Evolutionary conservation across 2,113 vertebrate genomes (phyloP), one percentile per base, ranked within the genome.

Genomic region (Pelodiscus sinensis): DNA sequence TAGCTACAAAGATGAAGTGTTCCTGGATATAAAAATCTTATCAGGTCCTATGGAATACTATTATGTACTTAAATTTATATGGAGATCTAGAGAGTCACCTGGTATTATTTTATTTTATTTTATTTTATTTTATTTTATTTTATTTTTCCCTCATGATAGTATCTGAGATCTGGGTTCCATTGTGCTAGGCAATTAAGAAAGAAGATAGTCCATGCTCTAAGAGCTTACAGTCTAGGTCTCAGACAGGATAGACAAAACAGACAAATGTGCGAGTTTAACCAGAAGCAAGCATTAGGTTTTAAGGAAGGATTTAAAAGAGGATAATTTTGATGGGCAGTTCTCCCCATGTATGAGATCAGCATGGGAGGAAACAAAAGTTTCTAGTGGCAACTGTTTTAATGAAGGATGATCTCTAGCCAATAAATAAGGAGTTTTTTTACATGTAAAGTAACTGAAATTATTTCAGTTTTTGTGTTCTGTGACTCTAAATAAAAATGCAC

Each of bases 341-440:
- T 96, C 85, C 94, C 94, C 84, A 93, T 93, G 86, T 6, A 2
- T 82, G 92, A 93, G 89, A 79, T 90, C 92, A 90, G 81, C 86
- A 89, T 92, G 88, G 91, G 86, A 95, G 90, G 92, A 91, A 85
- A 60, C 91, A 96, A 93, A 94, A 97, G 96, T 86, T 91, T 92
- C 92, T 92, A 62, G 86, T 95, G 94, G 68, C 68, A 84, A 95
- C 93, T 95, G 88, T 58, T 79, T 92, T 96, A 95, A 94, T 94
- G 94, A 79, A 95, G 89, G 86, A 65, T 62, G 51, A 15, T 90
- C 90, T 81, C 87, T 88, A 58, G 19, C 35, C 88, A 85, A 94
- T 44, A 87, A 65, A 27, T 14, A 60, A n/a, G 11, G 29, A 8
- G 2, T 81, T 60, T 27, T 15, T 54, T 80, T 82, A 85, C 85